Percentiles rank a stretch among this genome's conserved stretches.
phyloP scores from a whole-genome alignment of 2,888 invertebrate species.

The Lissonota sp. region DNA sequence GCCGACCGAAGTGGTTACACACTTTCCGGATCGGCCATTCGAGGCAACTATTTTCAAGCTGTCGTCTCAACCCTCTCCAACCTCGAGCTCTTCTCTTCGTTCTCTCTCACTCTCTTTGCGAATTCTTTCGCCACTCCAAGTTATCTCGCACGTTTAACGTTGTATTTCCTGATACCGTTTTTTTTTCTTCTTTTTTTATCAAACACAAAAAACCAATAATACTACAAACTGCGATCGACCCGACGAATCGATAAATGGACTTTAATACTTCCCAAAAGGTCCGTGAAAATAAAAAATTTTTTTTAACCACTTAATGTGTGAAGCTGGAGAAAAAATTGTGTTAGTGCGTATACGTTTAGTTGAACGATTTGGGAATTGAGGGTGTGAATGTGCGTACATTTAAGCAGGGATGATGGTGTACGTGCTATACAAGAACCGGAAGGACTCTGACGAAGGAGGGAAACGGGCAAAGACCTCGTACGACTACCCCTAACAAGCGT shows the following conservation, averaged over 20 bases:
- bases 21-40: conserved; percentile 67
- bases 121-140: conserved; percentile 45
- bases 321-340: no score
- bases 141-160: conserved; percentile 38
- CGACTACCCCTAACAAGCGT: conserved; percentile 77
- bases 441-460: conserved; percentile 44
- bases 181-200: neutral
- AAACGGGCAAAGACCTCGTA: conserved; percentile 50
- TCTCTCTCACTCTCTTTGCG: conserved; percentile 15
- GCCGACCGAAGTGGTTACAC: conserved; percentile 71
- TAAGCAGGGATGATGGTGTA: conserved; percentile 6
- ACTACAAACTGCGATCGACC: neutral
- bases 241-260: conserved; percentile 4
- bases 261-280: no score
- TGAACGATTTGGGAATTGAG: conserved; percentile 26
- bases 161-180: conserved; percentile 31
- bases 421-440: conserved; percentile 26
- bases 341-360: neutral
- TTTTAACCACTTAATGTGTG: neutral
- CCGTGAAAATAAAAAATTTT: neutral
- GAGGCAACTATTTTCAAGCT: conserved; percentile 68
- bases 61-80: conserved; percentile 15
- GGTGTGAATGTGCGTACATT: conserved; percentile 14
- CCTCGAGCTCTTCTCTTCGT: conserved; percentile 36
- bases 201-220: conserved; percentile 8